Conservation (phyloP, 2,113 vertebrate species). For the Toxotes jaculatrix region DNA sequence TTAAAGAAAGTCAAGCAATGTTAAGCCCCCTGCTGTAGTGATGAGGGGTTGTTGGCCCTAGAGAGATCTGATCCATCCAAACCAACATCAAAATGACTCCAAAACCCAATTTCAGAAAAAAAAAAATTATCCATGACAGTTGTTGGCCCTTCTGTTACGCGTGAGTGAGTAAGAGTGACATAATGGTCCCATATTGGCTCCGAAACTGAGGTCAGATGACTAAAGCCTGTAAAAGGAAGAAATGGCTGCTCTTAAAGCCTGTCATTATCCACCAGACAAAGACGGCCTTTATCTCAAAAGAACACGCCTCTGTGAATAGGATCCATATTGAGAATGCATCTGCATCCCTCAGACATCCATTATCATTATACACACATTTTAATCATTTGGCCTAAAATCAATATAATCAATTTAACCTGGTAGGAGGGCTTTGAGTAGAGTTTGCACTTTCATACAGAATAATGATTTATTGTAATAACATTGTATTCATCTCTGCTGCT, state of each 20-base stretch:
- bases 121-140: no score
- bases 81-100: no score
- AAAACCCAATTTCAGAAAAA: no score
- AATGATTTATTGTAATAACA: conserved; percentile 15
- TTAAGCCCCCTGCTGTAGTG: no score
- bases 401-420: conserved; percentile 11
- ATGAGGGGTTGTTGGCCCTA: no score
- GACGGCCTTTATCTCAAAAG: conserved; percentile 25
- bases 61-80: no score
- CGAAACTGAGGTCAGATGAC: conserved; percentile 16
- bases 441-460: conserved; percentile 2
- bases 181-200: conserved; percentile 3
- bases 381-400: conserved; percentile 21
- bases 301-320: conserved; percentile 6
- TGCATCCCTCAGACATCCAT: neutral
- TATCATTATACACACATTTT: conserved; percentile 37
- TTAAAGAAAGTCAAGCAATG: no score
- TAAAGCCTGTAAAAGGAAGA: conserved; percentile 8
- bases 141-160: no score
- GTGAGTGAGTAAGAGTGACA: neutral
- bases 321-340: conserved; percentile 10
- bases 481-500: neutral
- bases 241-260: conserved; percentile 21
- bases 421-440: conserved; percentile 6
- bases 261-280: conserved; percentile 39